phyloP scores from a whole-genome alignment of 2,797 vertebrate species.

The Amblyraja radiata region DNA sequence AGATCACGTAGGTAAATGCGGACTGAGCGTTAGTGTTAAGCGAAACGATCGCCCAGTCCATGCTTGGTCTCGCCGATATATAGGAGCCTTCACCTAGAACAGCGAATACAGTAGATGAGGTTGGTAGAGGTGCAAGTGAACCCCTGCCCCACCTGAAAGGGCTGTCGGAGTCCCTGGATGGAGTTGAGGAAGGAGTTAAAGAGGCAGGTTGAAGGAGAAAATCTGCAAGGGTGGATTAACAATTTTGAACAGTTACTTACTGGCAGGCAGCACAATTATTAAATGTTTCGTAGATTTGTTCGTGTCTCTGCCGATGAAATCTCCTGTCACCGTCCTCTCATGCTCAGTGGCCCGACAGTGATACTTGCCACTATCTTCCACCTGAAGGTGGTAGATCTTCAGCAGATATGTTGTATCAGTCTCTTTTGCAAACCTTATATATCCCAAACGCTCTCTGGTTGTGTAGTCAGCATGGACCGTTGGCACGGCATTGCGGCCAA shows the following conservation, averaged over 20 bases:
- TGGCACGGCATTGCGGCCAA: slow-evolving; percentile 84
- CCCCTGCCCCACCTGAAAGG: too few relatives aligned
- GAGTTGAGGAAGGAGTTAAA: too few relatives aligned
- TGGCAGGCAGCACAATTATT: slow-evolving; percentile 77
- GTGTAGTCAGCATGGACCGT: slow-evolving; percentile 78
- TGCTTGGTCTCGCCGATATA: too few relatives aligned
- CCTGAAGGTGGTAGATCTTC: slow-evolving; percentile 79
- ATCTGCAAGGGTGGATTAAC: background rate
- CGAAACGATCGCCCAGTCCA: too few relatives aligned
- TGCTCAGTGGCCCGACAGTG: slow-evolving; percentile 91
- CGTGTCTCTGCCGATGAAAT: slow-evolving; percentile 88
- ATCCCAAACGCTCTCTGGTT: slow-evolving; percentile 74
- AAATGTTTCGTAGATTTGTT: slow-evolving; percentile 91
- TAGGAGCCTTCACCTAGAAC: too few relatives aligned
- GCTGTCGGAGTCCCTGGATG: too few relatives aligned
- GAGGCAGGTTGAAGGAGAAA: too few relatives aligned
- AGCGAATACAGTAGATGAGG: too few relatives aligned
- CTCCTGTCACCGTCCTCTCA: slow-evolving; percentile 81
- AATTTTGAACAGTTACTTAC: slow-evolving; percentile 66
- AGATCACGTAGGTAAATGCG: too few relatives aligned
- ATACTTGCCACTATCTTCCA: slow-evolving; percentile 86
- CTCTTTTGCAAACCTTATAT: slow-evolving; percentile 84
- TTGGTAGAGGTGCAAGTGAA: too few relatives aligned
- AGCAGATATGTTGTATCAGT: slow-evolving; percentile 74
- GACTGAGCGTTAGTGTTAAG: too few relatives aligned